Base-by-base conservation (phyloP, 1,140 invertebrate genomes). In the Liolophura sinensis region DNA sequence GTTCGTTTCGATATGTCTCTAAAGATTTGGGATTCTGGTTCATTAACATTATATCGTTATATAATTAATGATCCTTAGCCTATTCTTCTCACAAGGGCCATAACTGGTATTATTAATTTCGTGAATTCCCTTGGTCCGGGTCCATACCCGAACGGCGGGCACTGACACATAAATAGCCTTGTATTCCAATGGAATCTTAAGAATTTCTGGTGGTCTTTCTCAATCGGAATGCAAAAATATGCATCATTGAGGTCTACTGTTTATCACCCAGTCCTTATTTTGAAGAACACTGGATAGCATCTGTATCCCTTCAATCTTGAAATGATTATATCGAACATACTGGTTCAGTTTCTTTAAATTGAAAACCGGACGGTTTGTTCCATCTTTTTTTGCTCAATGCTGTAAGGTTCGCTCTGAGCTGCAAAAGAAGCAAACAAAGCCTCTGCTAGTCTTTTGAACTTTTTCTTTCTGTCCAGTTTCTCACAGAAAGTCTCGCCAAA, bases 161-260 rank as follows among this genome's bases (percentile, higher is more conserved):
- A 31, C 14, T n/a, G 1, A 61, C 67, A 70, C 31, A 64, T 18
- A 51, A 61, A 70, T 5, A 60, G 40, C 18, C 5, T 15, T 57
- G 31, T 55, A 27, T 51, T 47, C 57, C 56, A 64, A 14, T 20
- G 22, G 51, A 70, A 70, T 40, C 55, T 52, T 14, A 70, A 27
- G 55, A 51, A 63, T 24, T 68, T 62, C 31, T 50, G n/a, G 49
- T 27, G 40, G 3, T 64, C 20, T 47, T 20, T n/a, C 48, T 67
- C 18, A 47, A 71, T 64, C 31, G 50, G 31, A 18, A 71, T 58
- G 52, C 31, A 49, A n/a, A 67, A 55, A 58, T 67, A 71, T 31
- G 65, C 64, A 54, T 70, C 65, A 47, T 60, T 68, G 5, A 71
- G 27, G 62, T 70, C 69, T 49, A 71, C 50, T 46, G 47, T 55